These are phyloP conservation scores for Cryptotermes secundus DNA, from an alignment of 1,140 invertebrate genomes.

Conservation along the genomic window DNA sequence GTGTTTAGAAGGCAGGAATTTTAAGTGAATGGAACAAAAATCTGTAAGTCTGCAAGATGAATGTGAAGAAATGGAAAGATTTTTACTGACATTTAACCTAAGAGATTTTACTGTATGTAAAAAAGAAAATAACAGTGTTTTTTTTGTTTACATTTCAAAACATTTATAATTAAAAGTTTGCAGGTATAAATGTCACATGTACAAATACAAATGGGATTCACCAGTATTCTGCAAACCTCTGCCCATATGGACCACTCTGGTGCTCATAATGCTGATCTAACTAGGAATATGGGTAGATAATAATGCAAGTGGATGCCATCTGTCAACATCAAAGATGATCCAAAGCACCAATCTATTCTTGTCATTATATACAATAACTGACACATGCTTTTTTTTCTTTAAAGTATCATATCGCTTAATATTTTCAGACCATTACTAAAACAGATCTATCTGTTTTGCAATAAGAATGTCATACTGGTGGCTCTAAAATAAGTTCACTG, in stretches of 20 bases:
- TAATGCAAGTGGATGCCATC: background rate
- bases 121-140: too few relatives aligned
- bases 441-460: background rate
- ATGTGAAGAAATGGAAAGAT: too few relatives aligned
- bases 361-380: background rate
- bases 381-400: background rate
- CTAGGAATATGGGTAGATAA: too few relatives aligned
- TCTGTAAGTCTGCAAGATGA: too few relatives aligned
- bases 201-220: background rate
- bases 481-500: background rate
- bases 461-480: background rate
- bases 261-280: too few relatives aligned
- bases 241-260: background rate
- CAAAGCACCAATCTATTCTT: conserved; percentile 1
- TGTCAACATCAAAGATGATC: background rate
- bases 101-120: too few relatives aligned
- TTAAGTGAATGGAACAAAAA: too few relatives aligned
- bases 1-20: too few relatives aligned
- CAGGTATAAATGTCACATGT: background rate
- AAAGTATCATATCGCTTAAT: background rate
- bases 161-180: background rate
- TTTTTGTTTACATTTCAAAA: background rate
- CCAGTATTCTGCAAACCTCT: background rate
- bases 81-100: too few relatives aligned
- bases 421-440: background rate